A percentile compares a stretch with the other conserved stretches of the same genome.
Conservation (phyloP, 2,797 vertebrate species). For the Fringilla coelebs region DNA sequence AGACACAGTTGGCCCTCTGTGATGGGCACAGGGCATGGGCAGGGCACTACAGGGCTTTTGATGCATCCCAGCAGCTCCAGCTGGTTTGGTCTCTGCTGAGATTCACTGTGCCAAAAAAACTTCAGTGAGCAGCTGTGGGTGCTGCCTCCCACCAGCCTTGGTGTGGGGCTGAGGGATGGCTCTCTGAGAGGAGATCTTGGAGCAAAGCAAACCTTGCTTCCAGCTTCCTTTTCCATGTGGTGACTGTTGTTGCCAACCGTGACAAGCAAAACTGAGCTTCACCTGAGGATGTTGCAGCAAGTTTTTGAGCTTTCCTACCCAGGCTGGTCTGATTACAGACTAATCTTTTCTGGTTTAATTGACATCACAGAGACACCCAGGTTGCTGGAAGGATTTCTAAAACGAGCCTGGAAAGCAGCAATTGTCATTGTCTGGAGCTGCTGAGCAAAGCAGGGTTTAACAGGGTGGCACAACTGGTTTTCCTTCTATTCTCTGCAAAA, state of each 20-base stretch:
- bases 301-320: neutral
- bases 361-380: neutral
- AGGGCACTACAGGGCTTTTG: neutral
- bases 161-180: neutral
- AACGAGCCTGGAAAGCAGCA: neutral
- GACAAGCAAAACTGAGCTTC: neutral
- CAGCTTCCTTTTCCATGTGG: neutral
- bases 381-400: neutral
- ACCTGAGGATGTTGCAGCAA: neutral
- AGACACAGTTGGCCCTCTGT: neutral
- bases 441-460: constrained; percentile 11
- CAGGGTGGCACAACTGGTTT: neutral
- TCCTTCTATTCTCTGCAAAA: neutral
- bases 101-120: neutral
- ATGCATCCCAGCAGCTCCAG: neutral
- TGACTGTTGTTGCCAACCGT: neutral
- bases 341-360: neutral
- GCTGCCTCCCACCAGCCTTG: neutral
- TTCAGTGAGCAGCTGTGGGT: fast-evolving
- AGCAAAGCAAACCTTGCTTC: neutral
- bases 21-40: fast-evolving
- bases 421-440: neutral
- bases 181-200: neutral
- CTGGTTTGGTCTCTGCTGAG: neutral
- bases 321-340: neutral